A percentile compares a stretch with the other conserved stretches of the same genome.
These are phyloP conservation scores for Oligia fasciuncula DNA, from an alignment of 2,888 invertebrate species.

Conservation along the genomic window DNA sequence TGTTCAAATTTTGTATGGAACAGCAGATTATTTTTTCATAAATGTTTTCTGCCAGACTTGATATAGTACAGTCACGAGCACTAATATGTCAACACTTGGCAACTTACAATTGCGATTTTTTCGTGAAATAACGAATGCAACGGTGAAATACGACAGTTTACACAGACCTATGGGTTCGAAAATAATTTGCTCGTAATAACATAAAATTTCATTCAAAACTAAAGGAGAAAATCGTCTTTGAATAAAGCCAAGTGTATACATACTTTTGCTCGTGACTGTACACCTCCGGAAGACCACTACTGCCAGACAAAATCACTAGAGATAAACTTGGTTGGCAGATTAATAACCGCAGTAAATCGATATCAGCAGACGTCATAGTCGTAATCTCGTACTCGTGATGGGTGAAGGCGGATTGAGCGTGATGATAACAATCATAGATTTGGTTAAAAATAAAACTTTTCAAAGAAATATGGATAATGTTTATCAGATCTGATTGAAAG, in stretches of 20 bases:
- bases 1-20: neutral
- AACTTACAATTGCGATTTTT: too few species aligned
- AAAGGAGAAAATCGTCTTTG: too few species aligned
- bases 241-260: too few species aligned
- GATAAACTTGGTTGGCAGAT: neutral
- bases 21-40: neutral
- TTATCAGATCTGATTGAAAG: constrained; percentile 10
- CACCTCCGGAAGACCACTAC: too few species aligned
- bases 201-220: too few species aligned
- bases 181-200: too few species aligned
- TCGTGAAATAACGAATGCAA: too few species aligned
- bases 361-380: neutral
- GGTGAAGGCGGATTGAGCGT: neutral
- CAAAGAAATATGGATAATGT: neutral
- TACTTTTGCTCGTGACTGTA: too few species aligned
- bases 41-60: neutral
- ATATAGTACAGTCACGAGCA: too few species aligned
- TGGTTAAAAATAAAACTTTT: neutral
- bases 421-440: neutral
- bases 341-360: neutral
- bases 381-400: neutral
- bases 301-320: neutral
- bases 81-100: too few species aligned
- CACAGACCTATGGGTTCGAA: too few species aligned
- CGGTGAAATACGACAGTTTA: too few species aligned